A percentile compares a stretch with the other conserved stretches of the same genome.
Conservation (phyloP, 2,888 invertebrate species). For the Cerastis leucographa region DNA sequence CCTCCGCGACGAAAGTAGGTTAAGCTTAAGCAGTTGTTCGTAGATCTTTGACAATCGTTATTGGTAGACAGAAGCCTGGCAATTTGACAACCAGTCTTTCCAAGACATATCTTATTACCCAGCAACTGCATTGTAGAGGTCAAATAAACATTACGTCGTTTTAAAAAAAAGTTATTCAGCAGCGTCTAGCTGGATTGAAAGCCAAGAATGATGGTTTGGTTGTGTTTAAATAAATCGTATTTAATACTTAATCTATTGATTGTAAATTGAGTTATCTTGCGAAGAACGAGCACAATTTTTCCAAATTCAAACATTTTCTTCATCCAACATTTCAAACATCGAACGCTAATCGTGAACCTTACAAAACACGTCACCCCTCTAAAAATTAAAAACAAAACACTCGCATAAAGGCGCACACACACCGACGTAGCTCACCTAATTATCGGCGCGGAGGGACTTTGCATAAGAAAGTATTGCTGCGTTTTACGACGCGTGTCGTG, state of each 20-base stretch:
- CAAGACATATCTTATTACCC: background rate
- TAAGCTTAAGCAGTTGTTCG: background rate
- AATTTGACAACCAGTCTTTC: background rate
- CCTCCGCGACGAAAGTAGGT: background rate
- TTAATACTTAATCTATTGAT: background rate
- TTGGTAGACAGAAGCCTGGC: background rate
- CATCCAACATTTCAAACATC: slow-evolving; percentile 41
- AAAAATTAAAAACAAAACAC: slow-evolving; percentile 88
- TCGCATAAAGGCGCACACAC: slow-evolving; percentile 81
- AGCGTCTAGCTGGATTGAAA: no score
- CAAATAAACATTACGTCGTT: background rate
- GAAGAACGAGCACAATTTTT: background rate
- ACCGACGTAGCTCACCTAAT: slow-evolving; percentile 85
- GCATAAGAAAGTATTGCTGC: slow-evolving; percentile 91
- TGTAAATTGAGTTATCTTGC: background rate
- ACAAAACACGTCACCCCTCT: slow-evolving; percentile 70
- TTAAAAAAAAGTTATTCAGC: no score
- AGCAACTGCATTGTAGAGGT: background rate
- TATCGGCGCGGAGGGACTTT: slow-evolving; percentile 88
- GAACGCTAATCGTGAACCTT: slow-evolving; percentile 64
- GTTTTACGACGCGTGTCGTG: slow-evolving; percentile 89
- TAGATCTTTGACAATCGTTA: background rate
- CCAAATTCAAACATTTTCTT: slow-evolving; percentile 3
- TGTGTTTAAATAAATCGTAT: background rate
- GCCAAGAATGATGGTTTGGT: background rate